These are phyloP conservation scores for Ophiodon elongatus DNA, from an alignment of 2,113 vertebrate species.

Conservation along the genomic window DNA sequence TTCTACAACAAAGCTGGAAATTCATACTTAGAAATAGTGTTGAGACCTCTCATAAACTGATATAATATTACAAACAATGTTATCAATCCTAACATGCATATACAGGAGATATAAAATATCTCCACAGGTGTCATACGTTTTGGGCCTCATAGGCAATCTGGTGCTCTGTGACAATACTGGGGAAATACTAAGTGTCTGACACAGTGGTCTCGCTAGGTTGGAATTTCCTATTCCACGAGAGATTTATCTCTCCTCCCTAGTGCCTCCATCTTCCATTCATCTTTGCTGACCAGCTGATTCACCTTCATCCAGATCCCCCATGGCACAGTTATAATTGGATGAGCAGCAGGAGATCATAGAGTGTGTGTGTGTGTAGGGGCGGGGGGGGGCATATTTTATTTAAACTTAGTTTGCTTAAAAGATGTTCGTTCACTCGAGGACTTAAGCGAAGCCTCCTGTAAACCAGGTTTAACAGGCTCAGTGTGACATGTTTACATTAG, in stretches of 20 bases:
- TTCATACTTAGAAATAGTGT: too few relatives aligned
- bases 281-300: conserved; percentile 53
- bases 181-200: conserved; percentile 1
- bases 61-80: too few relatives aligned
- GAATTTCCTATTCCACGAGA: conserved; percentile 14
- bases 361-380: not conserved
- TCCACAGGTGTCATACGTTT: not conserved
- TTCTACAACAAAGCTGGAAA: too few relatives aligned
- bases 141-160: not conserved
- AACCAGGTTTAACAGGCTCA: conserved; percentile 14
- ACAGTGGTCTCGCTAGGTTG: not conserved
- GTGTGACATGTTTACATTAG: not conserved
- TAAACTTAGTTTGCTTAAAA: conserved; percentile 8
- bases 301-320: conserved; percentile 25
- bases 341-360: conserved; percentile 34
- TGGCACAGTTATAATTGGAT: conserved; percentile 50
- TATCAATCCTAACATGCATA: too few relatives aligned
- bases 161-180: not conserved
- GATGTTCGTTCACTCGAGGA: conserved; percentile 12
- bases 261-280: conserved; percentile 31
- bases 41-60: too few relatives aligned
- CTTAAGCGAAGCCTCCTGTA: not conserved
- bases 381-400: conserved; percentile 26
- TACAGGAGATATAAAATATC: too few relatives aligned
- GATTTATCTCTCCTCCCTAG: conserved; percentile 27